Base-by-base conservation (phyloP, 2,113 vertebrate species). In the Phainopepla nitens region DNA sequence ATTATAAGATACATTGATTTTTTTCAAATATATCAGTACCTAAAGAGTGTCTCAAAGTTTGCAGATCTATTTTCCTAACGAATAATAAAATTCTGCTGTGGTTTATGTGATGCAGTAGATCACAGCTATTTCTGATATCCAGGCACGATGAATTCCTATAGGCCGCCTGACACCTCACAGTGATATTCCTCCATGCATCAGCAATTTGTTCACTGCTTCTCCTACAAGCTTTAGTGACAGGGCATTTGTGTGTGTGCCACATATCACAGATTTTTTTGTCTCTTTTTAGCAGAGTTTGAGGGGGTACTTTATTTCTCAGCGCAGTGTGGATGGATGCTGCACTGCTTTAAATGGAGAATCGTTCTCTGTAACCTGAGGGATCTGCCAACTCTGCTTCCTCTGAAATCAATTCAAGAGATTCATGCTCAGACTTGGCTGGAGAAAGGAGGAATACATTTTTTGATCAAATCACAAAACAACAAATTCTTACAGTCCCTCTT, bases 351-450 rank as follows among this genome's bases (percentile, higher is more conserved):
- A 76, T 28, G 72, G 73, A 94, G 89, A 97, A 51, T 77, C 7
- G 1, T 45, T 64, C 81, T 65, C 83, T 85, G 31, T 79, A 73
- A 96, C 89, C 91, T 82, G 45, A 89, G 87, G 81, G 87, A 47
- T 93, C 57, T 93, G 77, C 77, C 78, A 94, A 87, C 77, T 35
- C 65, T 78, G 56, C 75, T 82, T 57, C 33, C 87, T 85, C 61
- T 61, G 54, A 93, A 94, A 95, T 88, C 90, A 62, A 11, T 90
- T 94, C 85, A 83, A 60, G 90, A 85, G 44, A 82, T 89, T 93
- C 62, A 75, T 81, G 51, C 72, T 90, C 64, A 78, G 95, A 14
- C n/a, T 85, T 93, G 87, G 69, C 65, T 95, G 73, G 33, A 83
- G 60, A 41, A 42, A 23, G 51, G 65, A 93, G 47, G 29, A 50